Base-by-base conservation (phyloP, 2,113 vertebrate genomes). In the Ovis canadensis region DNA sequence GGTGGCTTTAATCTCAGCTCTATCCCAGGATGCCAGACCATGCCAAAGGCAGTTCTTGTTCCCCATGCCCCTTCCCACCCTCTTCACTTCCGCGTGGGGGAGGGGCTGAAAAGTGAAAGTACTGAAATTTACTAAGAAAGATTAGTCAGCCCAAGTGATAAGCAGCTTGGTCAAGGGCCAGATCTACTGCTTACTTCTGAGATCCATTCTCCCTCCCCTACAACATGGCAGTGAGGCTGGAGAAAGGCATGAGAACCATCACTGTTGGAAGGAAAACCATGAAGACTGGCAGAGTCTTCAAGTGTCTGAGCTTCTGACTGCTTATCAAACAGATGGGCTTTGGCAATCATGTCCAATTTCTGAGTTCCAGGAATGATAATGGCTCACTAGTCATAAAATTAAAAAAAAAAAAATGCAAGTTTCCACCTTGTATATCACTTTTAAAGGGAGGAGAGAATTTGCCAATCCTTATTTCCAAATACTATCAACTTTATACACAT, bases 41-140 rank as follows among this genome's bases (percentile, higher is more conserved):
- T 3, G 25, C 13, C 83, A 54, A 40, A 48, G 4, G 27, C 13
- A 78, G 23, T 71, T 29, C 11, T 92, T 55, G n/a, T 23, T 6
- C 80, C 31, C 48, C 29, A 1, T 0, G 0, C 16, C 43, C 7
- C 1, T 48, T 40, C 13, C 33, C 0, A 5, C 29, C 10, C 33
- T 50, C 6, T 50, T 31, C 6, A 90, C 29, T 33, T 74, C 31
- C 57, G 57, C 0, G 9, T 2, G 16, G 52, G 19, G 7, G 6
- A 48, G 45, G 7, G 6, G 12, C 21, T 33, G 1, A 40, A 62
- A 55, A 50, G 7, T 52, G 27, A 48, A 92, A 55, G 25, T 29
- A 4, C 5, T 80, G 71, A 86, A 71, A 80, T 89, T 52, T 59
- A 80, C 19, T 74, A 40, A 80, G 74, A 40, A 85, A 89, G 36